These are phyloP conservation scores for Melanostoma scalare DNA, from an alignment of 2,888 invertebrate species.

Conservation along the genomic window DNA sequence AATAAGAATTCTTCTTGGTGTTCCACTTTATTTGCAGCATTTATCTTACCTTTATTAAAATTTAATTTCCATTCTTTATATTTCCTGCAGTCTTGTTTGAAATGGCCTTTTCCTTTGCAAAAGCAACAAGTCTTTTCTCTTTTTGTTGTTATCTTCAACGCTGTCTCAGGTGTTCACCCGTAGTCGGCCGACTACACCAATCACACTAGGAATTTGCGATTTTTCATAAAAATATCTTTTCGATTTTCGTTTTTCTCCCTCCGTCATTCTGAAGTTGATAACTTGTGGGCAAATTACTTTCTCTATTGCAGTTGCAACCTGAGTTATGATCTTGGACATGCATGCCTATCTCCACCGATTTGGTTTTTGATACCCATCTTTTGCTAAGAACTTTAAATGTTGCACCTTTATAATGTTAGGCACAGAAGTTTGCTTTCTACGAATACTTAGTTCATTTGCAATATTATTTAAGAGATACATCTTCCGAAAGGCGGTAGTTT, in stretches of 20 bases:
- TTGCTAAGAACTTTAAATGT: not conserved
- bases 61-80: too few species aligned
- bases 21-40: too few species aligned
- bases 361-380: not conserved
- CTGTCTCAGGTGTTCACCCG: not conserved
- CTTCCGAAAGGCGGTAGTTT: not conserved
- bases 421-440: not conserved
- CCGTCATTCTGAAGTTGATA: constrained; percentile 8
- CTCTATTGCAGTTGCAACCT: constrained; percentile 6
- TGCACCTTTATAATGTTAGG: constrained; percentile 8
- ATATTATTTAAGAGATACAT: not conserved
- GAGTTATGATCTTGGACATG: not conserved
- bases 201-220: too few species aligned
- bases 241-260: constrained; percentile 7
- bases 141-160: too few species aligned
- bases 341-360: not conserved
- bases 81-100: too few species aligned
- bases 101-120: too few species aligned
- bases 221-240: too few species aligned
- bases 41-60: too few species aligned
- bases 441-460: not conserved
- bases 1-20: too few species aligned
- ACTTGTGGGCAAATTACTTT: constrained; percentile 6
- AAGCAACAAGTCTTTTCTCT: too few species aligned
- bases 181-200: not conserved